phyloP scores from a whole-genome alignment of 2,113 vertebrate genomes.

The Puntigrus tetrazona region DNA sequence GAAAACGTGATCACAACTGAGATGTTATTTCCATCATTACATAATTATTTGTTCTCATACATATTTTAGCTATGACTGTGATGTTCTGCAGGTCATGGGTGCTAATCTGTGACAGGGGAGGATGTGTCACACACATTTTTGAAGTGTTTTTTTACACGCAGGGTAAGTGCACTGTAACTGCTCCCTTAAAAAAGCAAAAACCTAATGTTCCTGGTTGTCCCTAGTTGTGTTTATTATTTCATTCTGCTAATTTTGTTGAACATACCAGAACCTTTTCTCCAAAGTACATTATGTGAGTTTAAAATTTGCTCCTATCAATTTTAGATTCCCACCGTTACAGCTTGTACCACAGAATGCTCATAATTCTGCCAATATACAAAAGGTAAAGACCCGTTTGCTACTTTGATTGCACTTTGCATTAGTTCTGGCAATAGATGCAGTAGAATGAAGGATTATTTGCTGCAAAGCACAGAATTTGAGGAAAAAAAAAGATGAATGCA shows the following conservation, averaged over 20 bases:
- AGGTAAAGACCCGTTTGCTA: background rate
- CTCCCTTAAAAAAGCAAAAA: conserved; percentile 4
- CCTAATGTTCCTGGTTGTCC: background rate
- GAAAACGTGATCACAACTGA: conserved; percentile 32
- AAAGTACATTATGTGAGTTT: background rate
- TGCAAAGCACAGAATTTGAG: background rate
- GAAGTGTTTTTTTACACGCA: background rate
- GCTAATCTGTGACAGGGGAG: conserved; percentile 13
- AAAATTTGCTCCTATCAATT: background rate
- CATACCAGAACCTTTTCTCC: conserved; percentile 6
- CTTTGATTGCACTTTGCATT: background rate
- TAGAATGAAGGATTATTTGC: background rate
- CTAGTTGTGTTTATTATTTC: background rate
- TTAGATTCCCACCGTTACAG: background rate
- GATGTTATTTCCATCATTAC: conserved; percentile 40
- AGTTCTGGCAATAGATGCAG: background rate
- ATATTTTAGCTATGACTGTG: conserved; percentile 15
- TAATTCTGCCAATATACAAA: background rate
- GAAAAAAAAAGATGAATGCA: conserved; percentile 8
- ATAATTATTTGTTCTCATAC: background rate
- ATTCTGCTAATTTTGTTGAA: background rate
- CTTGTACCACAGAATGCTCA: background rate
- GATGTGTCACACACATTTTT: conserved; percentile 6
- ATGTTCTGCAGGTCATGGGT: background rate
- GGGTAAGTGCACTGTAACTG: background rate